Percentiles rank a stretch among this genome's conserved stretches.
These are phyloP conservation scores for Erebia ligea DNA, from an alignment of 2,888 invertebrate species.

Conservation along the genomic window DNA sequence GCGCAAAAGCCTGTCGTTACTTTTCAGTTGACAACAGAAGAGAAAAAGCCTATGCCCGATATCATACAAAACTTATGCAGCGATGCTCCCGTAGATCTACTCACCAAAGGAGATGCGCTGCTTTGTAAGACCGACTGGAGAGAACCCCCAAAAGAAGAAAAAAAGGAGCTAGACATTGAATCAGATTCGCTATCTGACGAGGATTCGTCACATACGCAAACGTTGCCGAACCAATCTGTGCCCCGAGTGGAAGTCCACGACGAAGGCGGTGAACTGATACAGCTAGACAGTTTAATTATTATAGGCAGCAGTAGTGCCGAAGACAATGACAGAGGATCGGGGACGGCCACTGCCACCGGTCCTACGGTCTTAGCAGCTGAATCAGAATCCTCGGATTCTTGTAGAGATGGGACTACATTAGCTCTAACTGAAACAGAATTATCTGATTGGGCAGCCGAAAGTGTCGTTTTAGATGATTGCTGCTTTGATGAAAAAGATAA, in stretches of 20 bases:
- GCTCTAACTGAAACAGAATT: constrained; percentile 93
- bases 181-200: constrained; percentile 82
- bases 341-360: constrained; percentile 65
- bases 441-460: constrained; percentile 95
- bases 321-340: constrained; percentile 59
- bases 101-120: constrained; percentile 64
- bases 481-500: constrained; percentile 74
- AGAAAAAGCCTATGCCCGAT: constrained; percentile 83
- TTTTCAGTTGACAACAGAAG: constrained; percentile 62
- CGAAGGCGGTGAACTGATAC: constrained; percentile 86
- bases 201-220: constrained; percentile 68
- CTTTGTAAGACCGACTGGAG: constrained; percentile 64
- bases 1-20: constrained; percentile 55
- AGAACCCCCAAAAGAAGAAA: constrained; percentile 74
- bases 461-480: constrained; percentile 89
- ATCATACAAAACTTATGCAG: constrained; percentile 78
- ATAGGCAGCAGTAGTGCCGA: constrained; percentile 57
- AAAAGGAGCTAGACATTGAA: constrained; percentile 66
- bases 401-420: constrained; percentile 87
- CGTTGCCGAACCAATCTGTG: constrained; percentile 75
- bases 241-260: constrained; percentile 90
- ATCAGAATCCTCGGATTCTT: constrained; percentile 85
- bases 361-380: constrained; percentile 71
- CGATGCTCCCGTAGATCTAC: constrained; percentile 69
- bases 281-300: constrained; percentile 84